Base-by-base conservation (phyloP, 1,140 invertebrate genomes). In the Lamellibrachia luymesi region DNA sequence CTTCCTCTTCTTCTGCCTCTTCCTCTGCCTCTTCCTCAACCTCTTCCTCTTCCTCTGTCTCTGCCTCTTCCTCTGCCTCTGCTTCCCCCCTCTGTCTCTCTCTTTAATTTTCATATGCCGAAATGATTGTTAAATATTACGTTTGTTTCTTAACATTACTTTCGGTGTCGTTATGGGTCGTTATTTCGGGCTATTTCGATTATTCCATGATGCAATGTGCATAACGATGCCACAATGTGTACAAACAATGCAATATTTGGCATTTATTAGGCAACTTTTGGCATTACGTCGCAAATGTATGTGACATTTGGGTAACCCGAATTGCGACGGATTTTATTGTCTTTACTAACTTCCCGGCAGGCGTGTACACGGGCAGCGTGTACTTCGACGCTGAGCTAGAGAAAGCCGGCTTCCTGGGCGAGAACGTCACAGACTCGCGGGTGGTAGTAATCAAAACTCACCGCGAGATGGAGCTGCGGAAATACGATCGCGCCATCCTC, bases 391-490 rank as follows among this genome's bases (percentile, higher is more conserved):
- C 97, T 97, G 95, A 97, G 97, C 52, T 97, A 98, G 95, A 97
- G 92, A 97, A 97, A 94, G 97, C 98, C 94, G 98, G 98, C 17
- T 98, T 98, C 95, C 98, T 98, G 10, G 98, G 97, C 2, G 98
- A 98, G 95, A 97, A 97, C 94, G 96, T 98, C 2, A 96, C 97
- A 27, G 98, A 98, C 96, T 97, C 97, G 38, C 97, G 98, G n/a
- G 98, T 97, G 5, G 95, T 98, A 51, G 97, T 98, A 50, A 97
- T 98, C 22, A 98, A 98, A 96, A 98, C 98, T 1, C 98, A 98
- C 96, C 98, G 98, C 25, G 95, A 96, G 17, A 94, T 92, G 64
- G 93, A 94, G 51, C 56, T 92, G 22, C 27, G 64, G 8, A 93
- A 91, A 51, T 95, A 94, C 93, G 91, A 93, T 8, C 93, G 92